phyloP scores from a whole-genome alignment of 2,888 invertebrate species.

The Zeuzera pyrina region DNA sequence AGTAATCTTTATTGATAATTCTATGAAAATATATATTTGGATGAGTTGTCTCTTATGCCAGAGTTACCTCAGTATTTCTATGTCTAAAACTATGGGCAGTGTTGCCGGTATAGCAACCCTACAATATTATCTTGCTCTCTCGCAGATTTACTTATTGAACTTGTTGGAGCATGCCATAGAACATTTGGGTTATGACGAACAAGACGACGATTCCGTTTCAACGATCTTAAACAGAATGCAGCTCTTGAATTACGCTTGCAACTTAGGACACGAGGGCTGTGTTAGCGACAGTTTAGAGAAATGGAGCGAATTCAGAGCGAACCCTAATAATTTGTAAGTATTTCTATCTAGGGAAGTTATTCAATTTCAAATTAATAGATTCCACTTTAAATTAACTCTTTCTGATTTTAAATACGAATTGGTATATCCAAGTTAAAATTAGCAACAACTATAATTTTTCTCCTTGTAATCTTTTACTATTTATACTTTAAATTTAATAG shows the following conservation, averaged over 20 bases:
- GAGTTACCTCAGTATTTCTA: too few species aligned
- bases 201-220: constrained; percentile 57
- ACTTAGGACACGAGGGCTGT: constrained; percentile 74
- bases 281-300: constrained; percentile 46
- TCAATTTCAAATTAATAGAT: constrained; percentile 1
- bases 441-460: too few species aligned
- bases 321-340: constrained; percentile 30
- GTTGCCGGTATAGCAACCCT: too few species aligned
- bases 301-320: constrained; percentile 34
- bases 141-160: constrained; percentile 55
- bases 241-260: constrained; percentile 77
- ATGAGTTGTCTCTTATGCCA: too few species aligned
- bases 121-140: constrained; percentile 4
- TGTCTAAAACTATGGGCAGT: too few species aligned
- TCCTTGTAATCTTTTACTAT: too few species aligned
- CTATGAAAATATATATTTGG: too few species aligned
- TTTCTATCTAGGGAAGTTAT: too few species aligned
- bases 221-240: constrained; percentile 73
- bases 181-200: constrained; percentile 64
- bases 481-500: too few species aligned
- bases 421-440: neutral
- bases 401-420: neutral
- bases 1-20: too few species aligned
- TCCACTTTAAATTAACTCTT: neutral
- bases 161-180: constrained; percentile 59